Base-by-base conservation (phyloP, 1,140 invertebrate species). In the Pachyrhynchus sulphureomaculatus region DNA sequence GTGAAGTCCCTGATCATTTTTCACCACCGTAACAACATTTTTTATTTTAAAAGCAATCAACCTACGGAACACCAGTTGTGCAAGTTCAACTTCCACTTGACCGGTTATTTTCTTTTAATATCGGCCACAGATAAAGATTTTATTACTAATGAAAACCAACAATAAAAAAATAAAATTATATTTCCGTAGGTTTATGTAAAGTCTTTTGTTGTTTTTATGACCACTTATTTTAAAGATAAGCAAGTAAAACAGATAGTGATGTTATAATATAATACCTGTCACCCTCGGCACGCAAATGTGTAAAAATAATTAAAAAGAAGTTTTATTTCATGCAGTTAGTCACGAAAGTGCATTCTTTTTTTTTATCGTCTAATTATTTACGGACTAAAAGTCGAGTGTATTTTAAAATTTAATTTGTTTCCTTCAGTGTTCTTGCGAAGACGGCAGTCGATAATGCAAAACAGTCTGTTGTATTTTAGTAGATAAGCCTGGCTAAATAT, bases 321-420 rank as follows among this genome's bases (percentile, higher is more conserved):
- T 29, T 2, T 24, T 44, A 23, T 44, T 44, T 23, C 12, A 44
- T 44, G 41, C 41, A 44, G 2, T 21, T 4, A 20, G 41, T 44
- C 41, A 44, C 41, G 41, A 44, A 44, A 1, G 1, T 15, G 36
- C 36, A 39, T 17, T 4, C 1, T 44, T 44, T 44, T 44, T 44
- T 44, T 23, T 23, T 23, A n/a, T 23, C 41, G 20, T 44, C 20
- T 15, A 44, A 18, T 21, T n/a, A 44, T 44, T 44, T 44, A 44
- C 41, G 41, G n/a, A 18, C 41, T 44, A 5, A 2, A 20, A 44
- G 41, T 23, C 6, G 13, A 44, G 17, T 15, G 13, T 44, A 15
- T 39, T 39, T 39, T 39, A 2, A 44, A 44, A 20, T 18, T 18
- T 20, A 44, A 44, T 44, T 44, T 44, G 41, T 44, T 44, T 44